These are phyloP conservation scores for Luffia ferchaultella DNA, from an alignment of 2,888 invertebrate species.

Conservation along the genomic window DNA sequence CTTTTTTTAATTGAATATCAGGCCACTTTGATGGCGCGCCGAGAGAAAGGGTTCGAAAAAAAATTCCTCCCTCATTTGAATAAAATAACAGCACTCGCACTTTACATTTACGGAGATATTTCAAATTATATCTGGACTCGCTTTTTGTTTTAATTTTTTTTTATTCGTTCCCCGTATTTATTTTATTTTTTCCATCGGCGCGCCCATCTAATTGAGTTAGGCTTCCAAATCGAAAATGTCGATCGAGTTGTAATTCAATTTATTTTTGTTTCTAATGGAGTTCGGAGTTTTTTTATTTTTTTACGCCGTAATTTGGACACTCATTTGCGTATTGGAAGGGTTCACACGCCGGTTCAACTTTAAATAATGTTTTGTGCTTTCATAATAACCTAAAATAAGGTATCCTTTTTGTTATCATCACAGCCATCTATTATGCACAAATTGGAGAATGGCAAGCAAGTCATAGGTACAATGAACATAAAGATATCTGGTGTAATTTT, in stretches of 20 bases:
- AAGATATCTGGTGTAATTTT: too few relatives aligned
- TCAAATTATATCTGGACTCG: conserved; percentile 64
- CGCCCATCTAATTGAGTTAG: conserved; percentile 64
- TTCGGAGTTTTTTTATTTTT: conserved; percentile 48
- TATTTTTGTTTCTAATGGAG: conserved; percentile 67
- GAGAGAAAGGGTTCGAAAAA: conserved; percentile 54
- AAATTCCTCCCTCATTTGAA: conserved; percentile 66
- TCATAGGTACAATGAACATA: too few relatives aligned
- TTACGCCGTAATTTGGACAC: conserved; percentile 50
- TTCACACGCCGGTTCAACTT: not conserved
- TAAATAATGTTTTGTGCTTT: not conserved
- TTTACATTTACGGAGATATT: conserved; percentile 67
- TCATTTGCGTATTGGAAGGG: conserved; percentile 33
- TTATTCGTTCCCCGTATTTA: conserved; percentile 51
- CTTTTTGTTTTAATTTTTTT: conserved; percentile 60
- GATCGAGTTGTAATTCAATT: conserved; percentile 65
- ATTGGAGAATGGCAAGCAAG: too few relatives aligned
- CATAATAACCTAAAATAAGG: too few relatives aligned
- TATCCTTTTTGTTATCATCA: too few relatives aligned
- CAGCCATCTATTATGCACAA: too few relatives aligned
- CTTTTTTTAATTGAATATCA: conserved; percentile 68
- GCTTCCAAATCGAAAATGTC: conserved; percentile 64
- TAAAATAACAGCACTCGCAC: conserved; percentile 67
- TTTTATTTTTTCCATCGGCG: conserved; percentile 63
- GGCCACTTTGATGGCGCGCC: conserved; percentile 64